These are phyloP conservation scores for Pteropus alecto DNA, from an alignment of 2,113 vertebrate genomes.

Conservation along the genomic window DNA sequence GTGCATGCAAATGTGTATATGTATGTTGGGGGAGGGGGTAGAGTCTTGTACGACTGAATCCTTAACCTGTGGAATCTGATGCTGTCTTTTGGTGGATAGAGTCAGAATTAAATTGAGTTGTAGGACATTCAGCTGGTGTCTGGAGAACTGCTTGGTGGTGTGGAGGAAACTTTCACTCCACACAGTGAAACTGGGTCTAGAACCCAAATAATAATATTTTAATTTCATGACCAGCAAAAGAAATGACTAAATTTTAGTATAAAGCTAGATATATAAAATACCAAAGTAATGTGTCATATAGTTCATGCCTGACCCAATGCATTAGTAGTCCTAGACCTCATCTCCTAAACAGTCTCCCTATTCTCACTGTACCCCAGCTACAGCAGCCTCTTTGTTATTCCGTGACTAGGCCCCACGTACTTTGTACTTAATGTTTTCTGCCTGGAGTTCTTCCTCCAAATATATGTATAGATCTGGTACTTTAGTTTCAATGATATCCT, in stretches of 20 bases:
- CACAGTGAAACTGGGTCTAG: not conserved
- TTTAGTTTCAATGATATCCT: not conserved
- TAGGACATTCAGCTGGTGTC: not conserved
- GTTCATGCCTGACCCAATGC: not conserved
- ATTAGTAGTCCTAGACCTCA: not conserved
- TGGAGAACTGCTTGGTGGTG: not conserved
- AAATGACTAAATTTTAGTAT: not conserved
- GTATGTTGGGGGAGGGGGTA: not conserved
- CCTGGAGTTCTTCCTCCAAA: not conserved
- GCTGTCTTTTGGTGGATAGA: not conserved
- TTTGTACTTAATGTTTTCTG: not conserved
- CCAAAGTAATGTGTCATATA: not conserved
- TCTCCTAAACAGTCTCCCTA: not conserved
- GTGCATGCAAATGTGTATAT: too few relatives aligned
- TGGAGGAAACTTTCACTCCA: not conserved
- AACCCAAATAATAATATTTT: not conserved
- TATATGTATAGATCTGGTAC: not conserved
- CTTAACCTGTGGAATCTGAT: not conserved
- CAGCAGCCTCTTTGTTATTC: not conserved
- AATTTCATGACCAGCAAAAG: slow-evolving; percentile 33
- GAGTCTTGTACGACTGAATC: not conserved
- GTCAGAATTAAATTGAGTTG: not conserved
- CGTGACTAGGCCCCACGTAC: not conserved
- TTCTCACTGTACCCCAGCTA: not conserved
- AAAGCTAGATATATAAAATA: not conserved